Percentiles rank a stretch among this genome's conserved stretches.
Conservation (phyloP, 2,113 vertebrate genomes). For the Chloropsis cyanopogon region DNA sequence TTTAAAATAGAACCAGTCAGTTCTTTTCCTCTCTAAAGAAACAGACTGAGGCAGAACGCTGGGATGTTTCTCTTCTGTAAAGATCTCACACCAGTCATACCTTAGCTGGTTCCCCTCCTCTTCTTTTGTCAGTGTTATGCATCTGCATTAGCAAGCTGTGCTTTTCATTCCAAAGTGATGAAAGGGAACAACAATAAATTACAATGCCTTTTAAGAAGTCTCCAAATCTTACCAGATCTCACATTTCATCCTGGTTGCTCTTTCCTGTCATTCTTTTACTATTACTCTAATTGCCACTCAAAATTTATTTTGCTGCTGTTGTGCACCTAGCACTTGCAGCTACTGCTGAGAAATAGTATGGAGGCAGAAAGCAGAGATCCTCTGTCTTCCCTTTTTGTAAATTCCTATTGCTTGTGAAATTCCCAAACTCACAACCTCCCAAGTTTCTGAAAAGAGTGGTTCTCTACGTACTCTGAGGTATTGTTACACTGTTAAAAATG, state of each 20-base stretch:
- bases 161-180: neutral
- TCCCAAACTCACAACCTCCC: neutral
- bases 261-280: neutral
- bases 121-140: neutral
- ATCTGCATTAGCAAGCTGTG: neutral
- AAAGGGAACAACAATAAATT: neutral
- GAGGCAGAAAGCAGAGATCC: neutral
- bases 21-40: neutral
- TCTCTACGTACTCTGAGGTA: neutral
- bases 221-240: neutral
- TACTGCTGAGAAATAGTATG: neutral
- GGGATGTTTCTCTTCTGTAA: neutral
- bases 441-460: neutral
- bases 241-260: neutral
- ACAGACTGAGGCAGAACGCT: neutral
- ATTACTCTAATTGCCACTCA: neutral
- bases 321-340: neutral
- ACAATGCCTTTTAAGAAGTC: neutral
- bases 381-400: neutral
- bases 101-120: neutral
- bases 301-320: neutral
- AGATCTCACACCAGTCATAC: neutral
- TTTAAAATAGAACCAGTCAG: neutral
- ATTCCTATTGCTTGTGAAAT: neutral
- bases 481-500: neutral